Evolutionary conservation across 2,888 invertebrate genomes (phyloP), one percentile per base, ranked within the genome.

Genomic region (Polietes domitor): DNA sequence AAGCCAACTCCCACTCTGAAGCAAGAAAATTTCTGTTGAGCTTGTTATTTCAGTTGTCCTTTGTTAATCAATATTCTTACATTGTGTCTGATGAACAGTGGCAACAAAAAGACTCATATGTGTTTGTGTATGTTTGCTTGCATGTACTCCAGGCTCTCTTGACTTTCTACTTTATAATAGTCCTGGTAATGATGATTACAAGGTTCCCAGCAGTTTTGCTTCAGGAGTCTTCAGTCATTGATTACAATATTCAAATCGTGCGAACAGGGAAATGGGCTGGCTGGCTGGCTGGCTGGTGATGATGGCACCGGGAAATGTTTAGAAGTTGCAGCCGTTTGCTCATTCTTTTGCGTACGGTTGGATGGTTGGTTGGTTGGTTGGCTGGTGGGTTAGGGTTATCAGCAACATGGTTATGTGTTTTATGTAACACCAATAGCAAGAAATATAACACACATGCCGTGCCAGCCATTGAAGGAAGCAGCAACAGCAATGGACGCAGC

Each of bases 211-310:
- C 80, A 24, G 75, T 78, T 80, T 77, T 77, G 80, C 72, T 84
- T 77, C 77, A 63, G 63, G 58, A 77, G 80, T 65, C 78, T 81
- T 78, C 43, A 76, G 15, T 76, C 77, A 83, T 80, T 78, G 84
- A 81, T 81, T 76, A 78, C 68, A 81, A 73, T 81, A 78, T 78
- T 81, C 61, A 84, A 84, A 84, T 78, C 43, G 75, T 63, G 63
- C 47, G 47, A 63, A 63, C 24, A 75, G 47, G 15, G 32, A n/a
- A n/a, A n/a, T n/a, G n/a, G n/a, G n/a, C n/a, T n/a, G n/a, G n/a
- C n/a, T n/a, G n/a, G n/a, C n/a, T n/a, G n/a, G n/a, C 7, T 65
- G 65, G 37, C n/a, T n/a, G n/a, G n/a, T n/a, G n/a, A n/a, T n/a
- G n/a, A n/a, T n/a, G n/a, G 53, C 17, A 50, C 10, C 17, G 53